Percentiles rank a stretch among this genome's conserved stretches.
phyloP scores from a whole-genome alignment of 2,113 vertebrate genomes.

The Podocnemis expansa region DNA sequence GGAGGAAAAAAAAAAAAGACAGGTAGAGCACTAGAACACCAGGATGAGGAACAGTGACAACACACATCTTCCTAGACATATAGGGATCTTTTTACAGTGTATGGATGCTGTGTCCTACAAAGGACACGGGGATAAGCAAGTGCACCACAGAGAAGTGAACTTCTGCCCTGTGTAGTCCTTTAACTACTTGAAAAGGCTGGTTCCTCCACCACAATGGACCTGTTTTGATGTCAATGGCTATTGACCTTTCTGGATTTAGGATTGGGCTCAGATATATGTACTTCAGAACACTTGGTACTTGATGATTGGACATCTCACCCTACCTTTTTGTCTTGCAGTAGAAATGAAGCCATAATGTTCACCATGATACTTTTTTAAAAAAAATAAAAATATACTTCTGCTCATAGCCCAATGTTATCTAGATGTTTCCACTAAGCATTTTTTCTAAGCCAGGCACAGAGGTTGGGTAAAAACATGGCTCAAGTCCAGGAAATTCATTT shows the following conservation, averaged over 20 bases:
- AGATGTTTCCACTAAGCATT: not conserved
- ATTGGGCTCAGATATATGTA: not conserved
- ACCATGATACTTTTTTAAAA: not conserved
- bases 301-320: not conserved
- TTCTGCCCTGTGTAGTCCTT: not conserved
- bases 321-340: not conserved
- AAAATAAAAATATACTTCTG: not conserved
- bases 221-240: not conserved
- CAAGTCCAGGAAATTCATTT: not conserved
- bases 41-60: not conserved
- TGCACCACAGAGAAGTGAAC: not conserved
- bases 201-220: not conserved
- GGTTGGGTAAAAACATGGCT: not conserved
- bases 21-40: not conserved
- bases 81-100: not conserved
- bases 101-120: not conserved
- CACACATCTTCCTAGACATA: not conserved
- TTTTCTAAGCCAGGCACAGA: not conserved
- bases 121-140: not conserved
- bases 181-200: not conserved
- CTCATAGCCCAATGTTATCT: accelerated
- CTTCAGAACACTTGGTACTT: not conserved
- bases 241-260: conserved; percentile 10
- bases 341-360: not conserved
- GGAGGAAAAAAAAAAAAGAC: not conserved